Conservation (phyloP, 2,113 vertebrate species). For the Siniperca chuatsi region DNA sequence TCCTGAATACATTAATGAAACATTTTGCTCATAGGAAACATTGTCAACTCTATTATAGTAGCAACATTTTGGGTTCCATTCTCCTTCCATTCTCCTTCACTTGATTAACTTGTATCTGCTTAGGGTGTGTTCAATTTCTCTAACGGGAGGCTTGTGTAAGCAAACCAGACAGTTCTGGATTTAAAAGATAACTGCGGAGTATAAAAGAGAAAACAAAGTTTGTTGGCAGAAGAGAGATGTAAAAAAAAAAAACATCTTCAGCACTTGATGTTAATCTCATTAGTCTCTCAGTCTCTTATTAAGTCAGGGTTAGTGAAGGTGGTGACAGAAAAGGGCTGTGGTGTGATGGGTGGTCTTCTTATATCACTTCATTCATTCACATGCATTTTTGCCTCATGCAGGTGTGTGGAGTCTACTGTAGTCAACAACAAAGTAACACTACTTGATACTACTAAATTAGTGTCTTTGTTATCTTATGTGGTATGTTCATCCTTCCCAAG, state of each 20-base stretch:
- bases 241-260: background rate
- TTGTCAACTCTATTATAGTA: background rate
- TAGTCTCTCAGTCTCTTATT: too few species aligned
- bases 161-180: background rate
- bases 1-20: background rate
- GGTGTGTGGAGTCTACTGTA: background rate
- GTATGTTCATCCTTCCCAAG: background rate
- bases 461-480: background rate
- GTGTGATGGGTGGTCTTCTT: background rate
- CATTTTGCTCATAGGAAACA: background rate
- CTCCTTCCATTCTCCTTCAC: background rate
- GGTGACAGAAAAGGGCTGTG: too few species aligned
- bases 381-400: background rate
- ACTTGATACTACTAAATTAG: background rate
- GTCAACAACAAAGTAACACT: background rate
- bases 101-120: background rate
- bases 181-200: background rate
- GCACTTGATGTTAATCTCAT: background rate
- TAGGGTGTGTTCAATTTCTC: background rate
- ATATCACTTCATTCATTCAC: background rate
- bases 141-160: background rate
- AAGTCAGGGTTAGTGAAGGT: background rate
- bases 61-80: background rate
- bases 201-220: background rate
- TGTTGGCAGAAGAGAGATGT: background rate